Evolutionary conservation across 2,113 vertebrate species (phyloP), one percentile per base, ranked within the genome.

Genomic region (Empidonax traillii): DNA sequence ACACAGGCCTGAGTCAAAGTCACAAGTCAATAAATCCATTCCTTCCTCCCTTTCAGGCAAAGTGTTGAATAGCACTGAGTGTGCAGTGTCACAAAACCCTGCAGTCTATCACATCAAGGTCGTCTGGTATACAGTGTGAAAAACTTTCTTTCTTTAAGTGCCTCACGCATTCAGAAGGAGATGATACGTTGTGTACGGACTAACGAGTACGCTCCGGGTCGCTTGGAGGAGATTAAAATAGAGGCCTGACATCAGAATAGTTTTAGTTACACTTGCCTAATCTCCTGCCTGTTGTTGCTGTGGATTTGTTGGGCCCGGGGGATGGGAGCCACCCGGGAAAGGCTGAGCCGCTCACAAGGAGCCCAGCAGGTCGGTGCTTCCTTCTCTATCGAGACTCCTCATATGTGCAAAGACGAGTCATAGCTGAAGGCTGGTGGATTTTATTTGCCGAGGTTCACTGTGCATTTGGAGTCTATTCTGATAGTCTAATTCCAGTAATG

Each of bases 11-110:
- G 96, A 99, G 98, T 98, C 98, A 97, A 98, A 98, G 98, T 98
- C 97, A 51, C 97, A 97, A 98, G 98, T 99, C 99, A 98, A 99
- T 99, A 99, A 99, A 99, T 99, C 99, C 98, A 99, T 99, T 98
- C 98, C 97, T 97, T 98, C 96, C 97, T 98, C 98, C 95, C 98
- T 98, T 98, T 98, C 98, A 98, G 97, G 97, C 97, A 87, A 97
- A 98, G 97, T 98, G 98, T 98, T 98, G 97, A 98, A 98, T 98
- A 97, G 98, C 97, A 97, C 96, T 96, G 97, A 97, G 97, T 96
- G 97, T 93, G 96, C 97, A 94, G 97, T 98, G 98, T 98, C 98
- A 98, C 98, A 97, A 95, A 98, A 98, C 98, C 98, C 96, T 61
- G 93, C 97, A 98, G 98, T 99, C 98, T 98, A 98, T 99, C 99